These are phyloP conservation scores for Tridacna gigas DNA, from an alignment of 2,888 invertebrate species.

Conservation along the genomic window DNA sequence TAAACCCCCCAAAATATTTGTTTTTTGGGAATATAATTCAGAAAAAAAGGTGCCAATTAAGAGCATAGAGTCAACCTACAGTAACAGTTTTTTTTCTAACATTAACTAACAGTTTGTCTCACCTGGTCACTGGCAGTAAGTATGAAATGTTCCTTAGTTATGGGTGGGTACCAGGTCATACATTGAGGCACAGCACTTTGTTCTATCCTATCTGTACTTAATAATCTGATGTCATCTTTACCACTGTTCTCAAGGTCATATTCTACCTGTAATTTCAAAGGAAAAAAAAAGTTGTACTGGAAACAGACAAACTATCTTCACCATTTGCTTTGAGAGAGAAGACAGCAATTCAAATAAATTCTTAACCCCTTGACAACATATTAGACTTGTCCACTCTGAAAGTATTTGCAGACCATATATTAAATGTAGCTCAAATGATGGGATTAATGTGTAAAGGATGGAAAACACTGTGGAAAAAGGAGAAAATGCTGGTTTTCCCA, in stretches of 20 bases:
- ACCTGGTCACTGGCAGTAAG: slow-evolving; percentile 88
- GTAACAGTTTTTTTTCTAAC: no score
- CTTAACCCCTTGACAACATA: no score
- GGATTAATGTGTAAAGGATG: not conserved
- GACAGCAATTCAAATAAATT: no score
- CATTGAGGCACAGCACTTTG: slow-evolving; percentile 88
- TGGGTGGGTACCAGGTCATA: slow-evolving; percentile 86
- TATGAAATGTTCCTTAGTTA: slow-evolving; percentile 86
- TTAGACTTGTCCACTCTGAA: no score
- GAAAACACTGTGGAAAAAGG: not conserved
- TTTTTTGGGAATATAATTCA: no score
- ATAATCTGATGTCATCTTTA: slow-evolving; percentile 82
- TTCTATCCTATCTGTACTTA: slow-evolving; percentile 88
- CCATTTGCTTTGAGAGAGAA: not conserved
- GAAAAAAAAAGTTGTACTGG: not conserved
- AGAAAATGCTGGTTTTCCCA: not conserved
- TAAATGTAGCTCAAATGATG: no score
- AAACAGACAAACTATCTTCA: not conserved
- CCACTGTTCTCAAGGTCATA: slow-evolving; percentile 83
- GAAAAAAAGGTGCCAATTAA: no score
- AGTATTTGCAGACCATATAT: no score
- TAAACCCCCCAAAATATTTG: no score
- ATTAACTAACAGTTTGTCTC: not conserved
- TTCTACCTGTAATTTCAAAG: slow-evolving; percentile 80
- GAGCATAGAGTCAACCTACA: no score